Evolutionary conservation across 2,113 vertebrate species (phyloP), one percentile per base, ranked within the genome.

Genomic region (Sisor rabdophorus): DNA sequence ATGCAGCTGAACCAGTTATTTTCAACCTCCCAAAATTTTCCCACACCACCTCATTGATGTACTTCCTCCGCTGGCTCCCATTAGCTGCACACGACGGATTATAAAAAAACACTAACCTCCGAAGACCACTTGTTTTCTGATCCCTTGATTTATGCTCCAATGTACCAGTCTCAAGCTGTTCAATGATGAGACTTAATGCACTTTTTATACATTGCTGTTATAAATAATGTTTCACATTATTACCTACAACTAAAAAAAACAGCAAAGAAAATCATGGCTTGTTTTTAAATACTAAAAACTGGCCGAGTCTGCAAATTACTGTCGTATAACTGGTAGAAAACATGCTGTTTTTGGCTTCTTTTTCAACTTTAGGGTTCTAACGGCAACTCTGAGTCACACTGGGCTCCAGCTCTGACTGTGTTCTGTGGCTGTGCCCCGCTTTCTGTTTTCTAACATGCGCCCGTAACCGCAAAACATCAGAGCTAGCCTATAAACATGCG

Each of bases 401-500:
- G 19, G 4, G 11, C 11, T 2, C 20, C 36, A 47, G 24, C 22
- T 0, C 64, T 19, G 44, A 50, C 8, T 68, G 17, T 26, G 32
- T 68, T 26, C 44, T 26, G 2, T 5, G 2, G 26, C n/a, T 13
- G n/a, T 8, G 40, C 16, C 0, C 0, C 1, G 15, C 10, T 68
- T 68, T 48, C 47, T 26, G 17, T 22, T 13, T 47, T 47, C 13
- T 44, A 22, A 44, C 61, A 44, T 20, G 16, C 19, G 0, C 5
- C 13, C 67, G 2, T 22, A 36, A 55, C 50, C n/a, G 10, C 28
- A 28, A 48, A 40, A 61, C 58, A 12, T 61, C 58, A 58, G 50
- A 69, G 61, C 50, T 12, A 64, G 70, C 28, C 12, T 53, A 71
- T 58, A 30, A 78, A 47, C 26, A 36, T 22, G 12, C 10, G 71